Evolutionary conservation across 1,140 invertebrate species (phyloP), one percentile per base, ranked within the genome.

Genomic region (Drosophila persimilis): DNA sequence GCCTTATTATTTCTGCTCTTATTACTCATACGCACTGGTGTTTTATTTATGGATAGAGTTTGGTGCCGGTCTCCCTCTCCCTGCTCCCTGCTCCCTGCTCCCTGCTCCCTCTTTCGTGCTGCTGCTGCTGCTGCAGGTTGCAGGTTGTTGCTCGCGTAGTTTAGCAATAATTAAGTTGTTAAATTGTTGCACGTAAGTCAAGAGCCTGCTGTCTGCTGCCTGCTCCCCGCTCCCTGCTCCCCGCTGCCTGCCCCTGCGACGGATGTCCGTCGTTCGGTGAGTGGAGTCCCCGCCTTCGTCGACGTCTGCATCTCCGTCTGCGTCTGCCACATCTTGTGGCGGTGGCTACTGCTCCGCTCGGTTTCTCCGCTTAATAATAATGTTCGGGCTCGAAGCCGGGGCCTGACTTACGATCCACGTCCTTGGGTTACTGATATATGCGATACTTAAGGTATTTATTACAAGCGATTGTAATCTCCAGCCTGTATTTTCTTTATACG

Each of bases 91-190:
- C 7, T 3, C 35, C 9, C 3, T 2, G 1, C 29, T 8, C 8
- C 2, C 8, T 31, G 15, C 7, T 3, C 35, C 9, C 3, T 2
- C 31, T 9, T 0, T 35, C 47, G 29, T 59, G 57, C 44, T 41
- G 51, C 54, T 43, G 78, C 64, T n/a, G n/a, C 53, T 73, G 69
- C 54, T 43, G 78, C 64, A 74, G 77, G 77, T 67, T 67, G 78
- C 64, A 72, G 83, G 46, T 54, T 83, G 78, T 67, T 67, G 78
- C 61, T 78, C 74, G 64, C 62, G 80, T 84, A 90, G 88, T 90
- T 90, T 90, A 90, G 88, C 83, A 90, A 90, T 90, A 90, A 90
- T 90, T 90, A 90, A 90, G 88, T 90, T 90, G 88, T 90, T 88
- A 90, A 90, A 90, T 84, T 88, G 81, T 86, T 86, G 86, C 81